Evolutionary conservation across 2,888 invertebrate species (phyloP).

Genomic region (Lepidochrysops patricia): DNA sequence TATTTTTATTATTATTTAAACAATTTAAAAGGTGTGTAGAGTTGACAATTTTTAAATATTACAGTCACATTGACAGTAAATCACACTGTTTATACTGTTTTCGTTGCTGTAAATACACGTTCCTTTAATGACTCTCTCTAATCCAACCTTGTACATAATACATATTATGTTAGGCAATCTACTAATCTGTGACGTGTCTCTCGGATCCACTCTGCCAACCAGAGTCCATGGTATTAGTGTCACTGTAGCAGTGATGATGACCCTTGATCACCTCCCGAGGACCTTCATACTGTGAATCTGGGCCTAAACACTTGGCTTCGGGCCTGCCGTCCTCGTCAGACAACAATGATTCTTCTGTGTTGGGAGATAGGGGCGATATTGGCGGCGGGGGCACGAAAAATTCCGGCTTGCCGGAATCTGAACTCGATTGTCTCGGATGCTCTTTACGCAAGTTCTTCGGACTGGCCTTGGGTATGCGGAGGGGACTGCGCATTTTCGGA

Average conservation of each 20-base stretch:
- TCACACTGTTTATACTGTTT: too few species aligned
- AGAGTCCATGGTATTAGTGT: slow-evolving; percentile 78
- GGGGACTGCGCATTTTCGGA: slow-evolving; percentile 53
- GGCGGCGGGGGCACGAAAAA: slow-evolving; percentile 48
- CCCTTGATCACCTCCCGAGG: slow-evolving; percentile 54
- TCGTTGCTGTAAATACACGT: too few species aligned
- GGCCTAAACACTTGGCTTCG: slow-evolving; percentile 53
- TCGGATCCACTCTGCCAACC: slow-evolving; percentile 82
- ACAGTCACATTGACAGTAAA: too few species aligned
- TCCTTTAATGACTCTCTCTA: too few species aligned
- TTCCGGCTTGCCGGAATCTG: slow-evolving; percentile 40
- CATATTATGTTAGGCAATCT: too few species aligned
- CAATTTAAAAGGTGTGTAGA: too few species aligned
- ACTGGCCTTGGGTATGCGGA: slow-evolving; percentile 46
- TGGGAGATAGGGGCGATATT: slow-evolving; percentile 53
- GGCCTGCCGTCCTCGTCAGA: slow-evolving; percentile 45
- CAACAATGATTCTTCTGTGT: slow-evolving; percentile 58
- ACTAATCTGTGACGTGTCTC: slow-evolving; percentile 69
- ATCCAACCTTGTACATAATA: too few species aligned
- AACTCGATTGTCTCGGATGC: slow-evolving; percentile 44
- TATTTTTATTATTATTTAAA: too few species aligned
- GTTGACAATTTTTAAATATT: too few species aligned
- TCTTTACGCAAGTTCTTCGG: slow-evolving; percentile 45
- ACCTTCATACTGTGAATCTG: slow-evolving; percentile 62
- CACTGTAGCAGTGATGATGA: slow-evolving; percentile 72